These are phyloP conservation scores for Danaus plexippus DNA, from an alignment of 1,140 invertebrate genomes.

Conservation along the genomic window DNA sequence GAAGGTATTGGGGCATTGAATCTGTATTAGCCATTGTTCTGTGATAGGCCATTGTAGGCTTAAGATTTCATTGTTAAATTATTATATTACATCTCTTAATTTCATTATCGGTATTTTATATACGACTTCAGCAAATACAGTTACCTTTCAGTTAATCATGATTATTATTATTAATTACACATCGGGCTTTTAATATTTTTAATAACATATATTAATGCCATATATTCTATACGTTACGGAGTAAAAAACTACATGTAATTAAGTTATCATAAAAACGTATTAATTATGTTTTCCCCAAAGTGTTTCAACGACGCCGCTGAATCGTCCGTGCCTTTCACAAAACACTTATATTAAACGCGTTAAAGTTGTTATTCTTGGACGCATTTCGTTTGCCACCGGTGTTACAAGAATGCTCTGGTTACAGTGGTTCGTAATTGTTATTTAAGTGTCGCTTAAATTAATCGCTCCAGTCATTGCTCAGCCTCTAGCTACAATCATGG, in stretches of 20 bases:
- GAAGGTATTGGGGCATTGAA: constrained; percentile 38
- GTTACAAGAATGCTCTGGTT: constrained; percentile 36
- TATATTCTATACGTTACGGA: too few species aligned
- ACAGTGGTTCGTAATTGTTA: constrained; percentile 55
- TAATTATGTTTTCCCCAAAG: constrained; percentile 23
- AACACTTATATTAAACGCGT: constrained; percentile 23
- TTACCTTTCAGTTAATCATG: too few species aligned
- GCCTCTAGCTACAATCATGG: constrained; percentile 12
- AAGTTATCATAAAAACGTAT: constrained; percentile 26
- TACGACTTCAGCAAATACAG: too few species aligned
- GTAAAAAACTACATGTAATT: constrained; percentile 17
- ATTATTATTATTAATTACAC: too few species aligned
- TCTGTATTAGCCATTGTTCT: constrained; percentile 47
- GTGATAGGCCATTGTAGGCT: constrained; percentile 40
- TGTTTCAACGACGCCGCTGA: constrained; percentile 24
- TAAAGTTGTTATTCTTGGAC: constrained; percentile 40
- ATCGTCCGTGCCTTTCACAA: constrained; percentile 31
- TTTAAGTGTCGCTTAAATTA: constrained; percentile 54
- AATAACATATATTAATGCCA: too few species aligned
- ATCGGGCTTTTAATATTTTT: too few species aligned
- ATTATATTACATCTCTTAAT: not conserved
- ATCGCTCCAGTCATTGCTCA: constrained; percentile 33
- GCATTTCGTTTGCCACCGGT: constrained; percentile 29
- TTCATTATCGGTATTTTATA: too few species aligned
- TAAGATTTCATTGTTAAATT: constrained; percentile 34